phyloP scores from a whole-genome alignment of 2,113 vertebrate species.

The Calyptommatus sinebrachiatus region DNA sequence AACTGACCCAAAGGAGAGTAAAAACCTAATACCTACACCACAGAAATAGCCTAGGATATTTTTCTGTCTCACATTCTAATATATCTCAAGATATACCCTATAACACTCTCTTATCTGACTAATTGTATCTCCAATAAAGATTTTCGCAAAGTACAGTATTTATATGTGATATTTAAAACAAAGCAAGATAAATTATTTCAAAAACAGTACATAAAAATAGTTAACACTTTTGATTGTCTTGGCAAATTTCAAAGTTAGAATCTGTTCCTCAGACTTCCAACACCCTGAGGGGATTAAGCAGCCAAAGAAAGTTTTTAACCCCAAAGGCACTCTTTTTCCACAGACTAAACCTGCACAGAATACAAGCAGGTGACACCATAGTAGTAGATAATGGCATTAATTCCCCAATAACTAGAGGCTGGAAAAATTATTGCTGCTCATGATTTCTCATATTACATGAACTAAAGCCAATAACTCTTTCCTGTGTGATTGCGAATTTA shows the following conservation, averaged over 20 bases:
- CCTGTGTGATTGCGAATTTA: constrained; percentile 29
- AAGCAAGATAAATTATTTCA: constrained; percentile 65
- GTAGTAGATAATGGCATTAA: constrained; percentile 67
- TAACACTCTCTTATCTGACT: constrained; percentile 64
- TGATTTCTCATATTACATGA: constrained; percentile 6
- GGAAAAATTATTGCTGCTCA: constrained; percentile 35
- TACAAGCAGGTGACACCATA: constrained; percentile 73
- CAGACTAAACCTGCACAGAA: constrained; percentile 67
- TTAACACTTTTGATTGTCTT: constrained; percentile 68
- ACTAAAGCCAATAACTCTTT: constrained; percentile 24
- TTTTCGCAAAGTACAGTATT: constrained; percentile 57
- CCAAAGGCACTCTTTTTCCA: constrained; percentile 67
- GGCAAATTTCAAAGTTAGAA: constrained; percentile 32
- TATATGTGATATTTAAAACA: constrained; percentile 68
- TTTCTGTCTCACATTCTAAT: not conserved
- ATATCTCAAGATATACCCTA: constrained; percentile 67
- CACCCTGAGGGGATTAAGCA: constrained; percentile 18
- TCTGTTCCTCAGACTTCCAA: constrained; percentile 25
- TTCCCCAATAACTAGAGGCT: constrained; percentile 29
- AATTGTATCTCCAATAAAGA: constrained; percentile 56
- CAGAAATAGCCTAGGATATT: constrained; percentile 39
- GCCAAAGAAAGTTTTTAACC: constrained; percentile 14
- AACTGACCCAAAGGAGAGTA: not conserved
- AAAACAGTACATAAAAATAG: constrained; percentile 28
- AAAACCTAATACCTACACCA: constrained; percentile 22